phyloP scores from a whole-genome alignment of 2,888 invertebrate genomes.

The Zonitis immaculata region DNA sequence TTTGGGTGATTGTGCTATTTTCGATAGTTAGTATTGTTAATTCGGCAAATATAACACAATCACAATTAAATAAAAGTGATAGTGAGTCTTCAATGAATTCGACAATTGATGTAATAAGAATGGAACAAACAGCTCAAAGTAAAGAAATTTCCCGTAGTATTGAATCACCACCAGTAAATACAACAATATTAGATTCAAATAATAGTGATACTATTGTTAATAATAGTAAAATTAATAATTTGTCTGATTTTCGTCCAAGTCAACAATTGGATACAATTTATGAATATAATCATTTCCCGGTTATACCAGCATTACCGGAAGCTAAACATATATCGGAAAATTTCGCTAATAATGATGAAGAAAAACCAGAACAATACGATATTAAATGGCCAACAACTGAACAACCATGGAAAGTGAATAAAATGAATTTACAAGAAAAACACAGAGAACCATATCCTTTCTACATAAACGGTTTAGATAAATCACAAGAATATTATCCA shows the following conservation, averaged over 20 bases:
- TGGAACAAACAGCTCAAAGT: constrained; percentile 22
- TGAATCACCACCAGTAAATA: constrained; percentile 2
- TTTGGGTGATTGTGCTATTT: not conserved
- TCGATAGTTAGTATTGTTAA: not conserved
- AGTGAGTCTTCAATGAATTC: not conserved
- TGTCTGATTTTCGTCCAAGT: constrained; percentile 51
- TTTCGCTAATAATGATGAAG: constrained; percentile 10
- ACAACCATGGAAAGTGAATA: constrained; percentile 43
- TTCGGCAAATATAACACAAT: not conserved
- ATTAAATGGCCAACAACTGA: constrained; percentile 16
- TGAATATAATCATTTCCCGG: constrained; percentile 49
- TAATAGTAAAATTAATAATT: constrained; percentile 2
- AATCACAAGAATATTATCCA: constrained; percentile 7
- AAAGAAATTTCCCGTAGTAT: constrained; percentile 23
- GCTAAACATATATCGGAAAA: constrained; percentile 29
- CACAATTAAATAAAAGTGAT: not conserved
- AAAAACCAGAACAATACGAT: constrained; percentile 8
- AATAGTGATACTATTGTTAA: no score
- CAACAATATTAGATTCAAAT: not conserved
- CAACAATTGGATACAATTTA: constrained; percentile 51
- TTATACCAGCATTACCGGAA: constrained; percentile 40
- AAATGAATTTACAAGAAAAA: constrained; percentile 31
- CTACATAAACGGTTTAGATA: constrained; percentile 4
- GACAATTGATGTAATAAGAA: constrained; percentile 9
- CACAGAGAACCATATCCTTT: constrained; percentile 36